Percentiles rank a stretch among this genome's conserved stretches.
These are phyloP conservation scores for Lampris incognitus DNA, from an alignment of 2,113 vertebrate genomes.

Conservation along the genomic window DNA sequence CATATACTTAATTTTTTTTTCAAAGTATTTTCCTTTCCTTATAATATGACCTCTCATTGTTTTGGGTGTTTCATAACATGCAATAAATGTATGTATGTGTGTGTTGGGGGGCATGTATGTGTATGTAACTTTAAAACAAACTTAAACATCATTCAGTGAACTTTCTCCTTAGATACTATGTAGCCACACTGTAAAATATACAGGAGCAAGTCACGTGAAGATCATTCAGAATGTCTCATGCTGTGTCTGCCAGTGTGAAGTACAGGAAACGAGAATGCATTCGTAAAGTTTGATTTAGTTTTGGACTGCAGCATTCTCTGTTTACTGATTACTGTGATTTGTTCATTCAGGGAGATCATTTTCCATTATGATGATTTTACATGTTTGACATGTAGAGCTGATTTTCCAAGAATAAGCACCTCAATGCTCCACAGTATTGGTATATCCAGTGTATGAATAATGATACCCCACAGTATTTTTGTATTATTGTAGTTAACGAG, in stretches of 20 bases:
- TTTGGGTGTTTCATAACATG: conserved; percentile 68
- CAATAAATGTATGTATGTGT: conserved; percentile 69
- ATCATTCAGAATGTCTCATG: conserved; percentile 19
- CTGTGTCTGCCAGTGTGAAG: conserved; percentile 9
- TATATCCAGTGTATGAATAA: conserved; percentile 33
- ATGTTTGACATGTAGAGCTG: conserved; percentile 71
- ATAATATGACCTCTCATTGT: conserved; percentile 36
- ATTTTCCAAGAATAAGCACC: conserved; percentile 45
- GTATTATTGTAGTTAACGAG: conserved; percentile 10
- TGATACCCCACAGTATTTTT: conserved; percentile 46
- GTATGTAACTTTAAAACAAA: conserved; percentile 42
- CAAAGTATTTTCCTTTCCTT: conserved; percentile 41
- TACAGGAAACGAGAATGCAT: conserved; percentile 25
- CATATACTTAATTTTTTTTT: conserved; percentile 46
- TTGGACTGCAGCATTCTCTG: conserved; percentile 33
- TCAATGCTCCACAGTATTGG: conserved; percentile 63
- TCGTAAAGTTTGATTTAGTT: conserved; percentile 36
- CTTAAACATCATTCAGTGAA: conserved; percentile 22
- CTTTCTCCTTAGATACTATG: not conserved
- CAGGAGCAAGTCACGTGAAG: conserved; percentile 17
- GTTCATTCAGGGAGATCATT: conserved; percentile 63
- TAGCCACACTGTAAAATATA: not conserved
- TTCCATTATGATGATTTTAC: conserved; percentile 59
- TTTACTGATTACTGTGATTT: conserved; percentile 59
- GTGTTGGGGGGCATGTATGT: conserved; percentile 54